Evolutionary conservation across 1,140 invertebrate species (phyloP), one percentile per base, ranked within the genome.

Genomic region (Drosophila bocki): DNA sequence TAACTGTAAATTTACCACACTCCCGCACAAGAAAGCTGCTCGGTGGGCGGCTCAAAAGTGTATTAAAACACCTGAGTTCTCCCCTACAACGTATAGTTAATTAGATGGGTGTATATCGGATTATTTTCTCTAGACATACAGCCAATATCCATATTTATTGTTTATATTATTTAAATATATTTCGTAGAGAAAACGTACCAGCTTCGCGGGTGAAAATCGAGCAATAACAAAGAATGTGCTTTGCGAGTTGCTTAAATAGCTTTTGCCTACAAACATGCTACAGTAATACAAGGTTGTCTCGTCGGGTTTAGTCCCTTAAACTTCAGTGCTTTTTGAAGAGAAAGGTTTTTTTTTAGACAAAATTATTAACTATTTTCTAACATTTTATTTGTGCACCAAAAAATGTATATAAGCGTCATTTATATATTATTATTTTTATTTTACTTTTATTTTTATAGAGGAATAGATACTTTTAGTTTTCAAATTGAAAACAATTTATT

Each of bases 1-100:
- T 84, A 84, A 90, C 81, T 71, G 83, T 88, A 80, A 75, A 68
- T 80, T 64, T 53, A 47, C 68, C 60, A 61, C 58, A 63, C 59
- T 44, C 42, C 75, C 51, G 58, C 44, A 78, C 63, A 35, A 41
- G n/a, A n/a, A 39, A 17, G 51, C 62, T 51, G 32, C 59, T 29
- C 62, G 17, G 17, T 33, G 41, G 7, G 11, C 15, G 42, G 12
- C 26, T 22, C 13, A n/a, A 15, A 44, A 29, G 7, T 26, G 4
- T 17, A 6, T 29, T 22, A 1, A 35, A 62, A 15, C 26, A 17
- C 8, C 8, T 5, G 15, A 37, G 35, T 26, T 33, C 29, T 33
- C 19, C 6, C 8, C 17, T 51, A 12, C 3, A 22, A 3, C 1
- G 15, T 17, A 15, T 22, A 9, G 13, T 12, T 42, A 2, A 44